Conservation (phyloP, 2,113 vertebrate species). For the Cololabis saira region DNA sequence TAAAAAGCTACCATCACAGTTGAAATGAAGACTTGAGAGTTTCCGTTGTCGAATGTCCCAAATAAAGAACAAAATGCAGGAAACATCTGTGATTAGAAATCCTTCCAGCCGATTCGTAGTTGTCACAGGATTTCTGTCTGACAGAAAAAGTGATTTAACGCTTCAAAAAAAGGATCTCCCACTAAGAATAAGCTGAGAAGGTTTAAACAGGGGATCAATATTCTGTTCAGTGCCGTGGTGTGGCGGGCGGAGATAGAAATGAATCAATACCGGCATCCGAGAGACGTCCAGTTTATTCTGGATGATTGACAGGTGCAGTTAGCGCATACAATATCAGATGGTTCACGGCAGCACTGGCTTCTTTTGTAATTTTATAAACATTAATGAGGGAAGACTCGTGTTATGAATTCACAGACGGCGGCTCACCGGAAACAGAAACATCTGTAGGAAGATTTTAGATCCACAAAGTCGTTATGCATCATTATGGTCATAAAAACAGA, state of each 20-base stretch:
- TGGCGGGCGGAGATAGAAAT: conserved; percentile 93
- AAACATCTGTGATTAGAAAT: conserved; percentile 8
- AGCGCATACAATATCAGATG: background rate
- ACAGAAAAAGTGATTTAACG: conserved; percentile 93
- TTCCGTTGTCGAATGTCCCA: background rate
- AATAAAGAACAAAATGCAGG: background rate
- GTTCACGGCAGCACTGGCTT: background rate
- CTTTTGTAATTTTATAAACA: background rate
- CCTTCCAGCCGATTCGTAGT: conserved; percentile 38
- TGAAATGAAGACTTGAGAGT: background rate
- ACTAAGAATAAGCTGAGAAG: conserved; percentile 87
- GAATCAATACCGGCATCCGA: conserved; percentile 93
- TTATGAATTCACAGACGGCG: too few species aligned
- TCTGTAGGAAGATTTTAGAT: too few species aligned
- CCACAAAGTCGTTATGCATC: too few species aligned
- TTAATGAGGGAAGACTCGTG: too few species aligned
- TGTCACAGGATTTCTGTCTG: conserved; percentile 82
- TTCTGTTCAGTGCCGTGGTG: conserved; percentile 88
- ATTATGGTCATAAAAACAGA: too few species aligned
- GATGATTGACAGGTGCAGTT: conserved; percentile 87
- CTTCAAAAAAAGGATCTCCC: conserved; percentile 69
- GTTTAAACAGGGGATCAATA: conserved; percentile 96
- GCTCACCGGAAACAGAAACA: too few species aligned
- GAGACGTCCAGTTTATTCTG: conserved; percentile 97
- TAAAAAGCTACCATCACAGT: background rate